phyloP scores from a whole-genome alignment of 2,113 vertebrate genomes.

The Syngnathus floridae region DNA sequence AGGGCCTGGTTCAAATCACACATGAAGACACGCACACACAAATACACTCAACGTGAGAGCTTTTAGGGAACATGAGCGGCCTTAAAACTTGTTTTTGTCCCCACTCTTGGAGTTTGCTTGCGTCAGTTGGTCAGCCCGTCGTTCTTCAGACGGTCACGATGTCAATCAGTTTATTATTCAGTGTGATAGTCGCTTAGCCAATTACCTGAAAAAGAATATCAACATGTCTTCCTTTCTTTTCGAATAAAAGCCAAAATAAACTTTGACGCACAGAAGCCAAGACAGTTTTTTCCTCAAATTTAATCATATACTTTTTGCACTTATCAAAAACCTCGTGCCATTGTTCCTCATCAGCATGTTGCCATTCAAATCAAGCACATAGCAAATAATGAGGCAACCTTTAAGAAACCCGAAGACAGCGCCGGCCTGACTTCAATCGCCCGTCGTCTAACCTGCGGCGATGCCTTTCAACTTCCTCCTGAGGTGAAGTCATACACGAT shows the following conservation, averaged over 20 bases:
- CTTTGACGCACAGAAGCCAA: not conserved
- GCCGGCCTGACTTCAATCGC: constrained; percentile 10
- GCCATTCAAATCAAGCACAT: not conserved
- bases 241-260: not conserved
- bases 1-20: constrained; percentile 28
- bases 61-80: not conserved
- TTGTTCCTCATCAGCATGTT: not conserved
- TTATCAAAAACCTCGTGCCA: not conserved
- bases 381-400: constrained; percentile 50
- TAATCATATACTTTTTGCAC: not conserved
- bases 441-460: constrained; percentile 37
- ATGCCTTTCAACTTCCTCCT: constrained; percentile 50
- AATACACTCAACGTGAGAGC: not conserved
- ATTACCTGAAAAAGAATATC: too few relatives aligned
- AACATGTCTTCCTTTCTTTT: not conserved
- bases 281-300: not conserved
- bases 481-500: constrained; percentile 47
- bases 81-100: not conserved
- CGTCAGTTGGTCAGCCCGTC: not conserved
- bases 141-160: not conserved
- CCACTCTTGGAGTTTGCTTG: not conserved
- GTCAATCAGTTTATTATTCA: too few relatives aligned
- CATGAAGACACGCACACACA: constrained; percentile 14
- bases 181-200: too few relatives aligned
- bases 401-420: constrained; percentile 27